Conservation (phyloP, 37 sponge, comb jelly and placozoan genomes). For the Beroe forskalii region DNA sequence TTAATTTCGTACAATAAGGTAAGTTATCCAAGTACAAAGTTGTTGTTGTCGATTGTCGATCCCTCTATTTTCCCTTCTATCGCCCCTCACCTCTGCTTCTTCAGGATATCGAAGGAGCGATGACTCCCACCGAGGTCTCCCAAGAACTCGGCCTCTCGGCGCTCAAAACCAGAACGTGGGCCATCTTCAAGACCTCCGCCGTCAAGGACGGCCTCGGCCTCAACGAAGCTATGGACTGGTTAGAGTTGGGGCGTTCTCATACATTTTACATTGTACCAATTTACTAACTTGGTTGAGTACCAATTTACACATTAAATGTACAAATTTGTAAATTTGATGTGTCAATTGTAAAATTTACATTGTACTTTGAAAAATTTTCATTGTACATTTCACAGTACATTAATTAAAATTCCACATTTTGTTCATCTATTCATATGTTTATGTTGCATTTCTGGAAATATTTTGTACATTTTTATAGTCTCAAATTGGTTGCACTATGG, state of each 20-base stretch:
- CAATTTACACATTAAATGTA: no score
- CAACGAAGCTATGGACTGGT: conserved; percentile 99
- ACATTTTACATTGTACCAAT: neutral
- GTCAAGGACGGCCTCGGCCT: conserved; percentile 89
- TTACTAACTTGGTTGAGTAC: no score
- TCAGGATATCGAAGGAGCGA: conserved; percentile 92
- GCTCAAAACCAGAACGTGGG: conserved; percentile 96
- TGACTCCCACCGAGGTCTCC: conserved; percentile 92
- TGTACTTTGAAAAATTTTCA: neutral
- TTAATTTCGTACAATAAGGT: no score
- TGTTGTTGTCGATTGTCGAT: no score
- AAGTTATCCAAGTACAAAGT: no score
- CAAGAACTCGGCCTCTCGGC: conserved; percentile 89
- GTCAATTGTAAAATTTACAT: neutral
- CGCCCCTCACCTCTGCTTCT: neutral
- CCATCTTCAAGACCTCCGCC: conserved; percentile 98
- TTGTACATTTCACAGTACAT: neutral
- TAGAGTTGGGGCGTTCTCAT: neutral
- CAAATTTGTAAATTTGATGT: neutral
- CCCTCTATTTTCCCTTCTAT: no score
- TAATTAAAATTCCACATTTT: no score
- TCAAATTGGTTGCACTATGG: no score
- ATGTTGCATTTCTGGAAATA: no score
- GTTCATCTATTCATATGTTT: no score
- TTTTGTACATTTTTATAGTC: no score